Conservation (phyloP, 2,888 invertebrate species). For the Tetramorium bicarinatum region DNA sequence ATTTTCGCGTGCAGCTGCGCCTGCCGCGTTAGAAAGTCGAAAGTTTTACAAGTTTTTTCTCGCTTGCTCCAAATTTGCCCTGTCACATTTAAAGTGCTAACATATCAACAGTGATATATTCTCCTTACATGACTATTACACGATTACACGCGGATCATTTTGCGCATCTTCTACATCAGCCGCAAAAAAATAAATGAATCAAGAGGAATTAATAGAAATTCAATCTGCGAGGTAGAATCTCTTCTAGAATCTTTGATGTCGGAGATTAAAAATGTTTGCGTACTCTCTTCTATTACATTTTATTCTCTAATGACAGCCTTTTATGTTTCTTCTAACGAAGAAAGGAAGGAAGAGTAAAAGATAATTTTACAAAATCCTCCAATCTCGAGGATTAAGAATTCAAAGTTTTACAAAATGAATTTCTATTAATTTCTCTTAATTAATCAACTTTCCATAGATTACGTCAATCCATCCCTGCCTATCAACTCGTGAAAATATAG, state of each 20-base stretch:
- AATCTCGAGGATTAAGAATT: not conserved
- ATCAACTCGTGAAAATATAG: slow-evolving; percentile 59
- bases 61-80: slow-evolving; percentile 62
- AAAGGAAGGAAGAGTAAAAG: not conserved
- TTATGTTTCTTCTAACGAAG: not conserved
- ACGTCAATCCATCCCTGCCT: slow-evolving; percentile 36
- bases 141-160: slow-evolving; percentile 57
- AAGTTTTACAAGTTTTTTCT: slow-evolving; percentile 64
- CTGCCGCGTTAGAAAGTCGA: slow-evolving; percentile 58
- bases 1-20: not conserved
- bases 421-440: slow-evolving; percentile 39
- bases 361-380: not conserved
- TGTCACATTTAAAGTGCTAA: slow-evolving; percentile 81
- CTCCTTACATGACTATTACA: slow-evolving; percentile 72
- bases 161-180: slow-evolving; percentile 50
- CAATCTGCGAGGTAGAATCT: slow-evolving; percentile 21
- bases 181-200: not conserved
- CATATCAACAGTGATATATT: slow-evolving; percentile 85
- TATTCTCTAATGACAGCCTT: not conserved
- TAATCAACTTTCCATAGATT: slow-evolving; percentile 14
- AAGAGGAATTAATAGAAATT: slow-evolving; percentile 32
- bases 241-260: not conserved
- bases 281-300: not conserved
- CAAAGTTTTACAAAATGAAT: not conserved
- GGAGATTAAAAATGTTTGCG: not conserved